These are phyloP conservation scores for Drosophila anomalata DNA, from an alignment of 2,888 invertebrate species.

Conservation along the genomic window DNA sequence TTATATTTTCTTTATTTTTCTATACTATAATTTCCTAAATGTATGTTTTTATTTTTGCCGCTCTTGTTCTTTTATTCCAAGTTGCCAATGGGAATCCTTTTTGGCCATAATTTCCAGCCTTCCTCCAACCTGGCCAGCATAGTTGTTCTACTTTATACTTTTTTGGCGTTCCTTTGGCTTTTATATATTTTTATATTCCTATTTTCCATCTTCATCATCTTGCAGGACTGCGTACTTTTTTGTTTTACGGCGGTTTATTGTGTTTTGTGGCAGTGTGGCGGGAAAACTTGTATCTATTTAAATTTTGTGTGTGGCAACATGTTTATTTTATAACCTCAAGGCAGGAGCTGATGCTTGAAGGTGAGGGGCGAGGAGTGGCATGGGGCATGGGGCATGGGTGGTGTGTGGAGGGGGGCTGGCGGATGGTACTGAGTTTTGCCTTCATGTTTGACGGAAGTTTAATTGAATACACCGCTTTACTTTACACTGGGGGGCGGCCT, in stretches of 20 bases:
- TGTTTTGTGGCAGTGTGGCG: slow-evolving; percentile 67
- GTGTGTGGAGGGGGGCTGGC: no score
- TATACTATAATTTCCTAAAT: neutral
- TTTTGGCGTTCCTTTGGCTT: neutral
- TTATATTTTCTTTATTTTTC: no score
- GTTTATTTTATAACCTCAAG: slow-evolving; percentile 82
- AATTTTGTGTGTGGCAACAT: slow-evolving; percentile 82
- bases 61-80: neutral
- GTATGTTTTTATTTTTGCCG: neutral
- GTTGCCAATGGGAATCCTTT: neutral
- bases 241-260: slow-evolving; percentile 71
- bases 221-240: slow-evolving; percentile 11
- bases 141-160: neutral
- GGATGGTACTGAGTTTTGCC: slow-evolving; percentile 21
- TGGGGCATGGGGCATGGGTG: neutral
- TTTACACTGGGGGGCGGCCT: slow-evolving; percentile 35
- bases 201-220: slow-evolving; percentile 16
- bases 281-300: slow-evolving; percentile 81
- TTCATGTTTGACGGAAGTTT: slow-evolving; percentile 79
- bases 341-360: slow-evolving; percentile 40
- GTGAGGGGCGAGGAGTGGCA: slow-evolving; percentile 9
- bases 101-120: neutral
- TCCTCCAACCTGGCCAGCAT: neutral
- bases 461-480: slow-evolving; percentile 75
- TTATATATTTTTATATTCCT: slow-evolving; percentile 12